A percentile compares a stretch with the other conserved stretches of the same genome.
These are phyloP conservation scores for Motacilla tschutschensis DNA, from an alignment of 2,113 vertebrate genomes.

Conservation along the genomic window DNA sequence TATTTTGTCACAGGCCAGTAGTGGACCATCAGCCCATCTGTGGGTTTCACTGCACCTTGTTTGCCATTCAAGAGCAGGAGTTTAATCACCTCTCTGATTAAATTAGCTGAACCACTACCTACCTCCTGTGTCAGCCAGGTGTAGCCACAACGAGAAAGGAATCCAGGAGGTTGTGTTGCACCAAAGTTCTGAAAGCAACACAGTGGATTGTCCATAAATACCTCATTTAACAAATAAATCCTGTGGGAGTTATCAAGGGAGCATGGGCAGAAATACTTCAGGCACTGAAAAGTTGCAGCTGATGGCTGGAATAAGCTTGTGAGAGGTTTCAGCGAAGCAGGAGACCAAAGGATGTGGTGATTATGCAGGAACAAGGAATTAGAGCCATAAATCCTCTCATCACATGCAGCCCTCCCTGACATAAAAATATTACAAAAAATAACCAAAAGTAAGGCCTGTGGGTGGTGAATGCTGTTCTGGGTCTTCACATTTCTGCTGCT, in stretches of 20 bases:
- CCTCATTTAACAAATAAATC: background rate
- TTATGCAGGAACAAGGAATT: background rate
- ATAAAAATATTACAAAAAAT: background rate
- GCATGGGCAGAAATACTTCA: background rate
- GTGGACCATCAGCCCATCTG: background rate
- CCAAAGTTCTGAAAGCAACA: background rate
- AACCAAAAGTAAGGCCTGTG: background rate
- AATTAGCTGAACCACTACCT: background rate
- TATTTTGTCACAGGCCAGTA: background rate
- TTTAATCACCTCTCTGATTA: background rate
- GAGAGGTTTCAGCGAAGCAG: background rate
- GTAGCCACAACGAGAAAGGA: background rate
- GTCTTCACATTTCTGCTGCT: conserved; percentile 10
- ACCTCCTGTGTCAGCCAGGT: background rate
- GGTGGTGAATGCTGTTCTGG: background rate
- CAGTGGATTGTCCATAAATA: background rate
- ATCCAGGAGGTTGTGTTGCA: background rate
- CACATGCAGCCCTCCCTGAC: background rate
- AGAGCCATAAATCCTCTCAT: background rate
- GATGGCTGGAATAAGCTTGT: background rate
- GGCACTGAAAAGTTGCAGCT: background rate
- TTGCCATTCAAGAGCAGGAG: background rate
- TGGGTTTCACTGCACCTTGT: background rate
- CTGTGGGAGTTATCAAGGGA: background rate
- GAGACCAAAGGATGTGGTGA: background rate